Evolutionary conservation across 2,888 invertebrate genomes (phyloP), one percentile per base, ranked within the genome.

Genomic region (Hypena proboscidalis): DNA sequence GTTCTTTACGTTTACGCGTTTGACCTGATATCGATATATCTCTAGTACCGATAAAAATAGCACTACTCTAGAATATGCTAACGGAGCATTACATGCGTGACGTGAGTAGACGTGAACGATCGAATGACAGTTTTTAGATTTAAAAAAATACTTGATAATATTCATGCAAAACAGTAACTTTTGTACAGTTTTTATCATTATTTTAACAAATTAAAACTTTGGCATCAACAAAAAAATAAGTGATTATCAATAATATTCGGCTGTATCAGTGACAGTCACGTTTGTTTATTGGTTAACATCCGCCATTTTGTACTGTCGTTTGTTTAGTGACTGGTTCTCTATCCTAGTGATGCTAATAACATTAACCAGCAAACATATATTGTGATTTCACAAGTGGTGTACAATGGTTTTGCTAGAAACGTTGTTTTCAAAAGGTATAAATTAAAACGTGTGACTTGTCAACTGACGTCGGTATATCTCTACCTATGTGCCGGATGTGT

Each of bases 271-370:
- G 84, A 87, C 81, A 84, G 81, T 82, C 85, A 84, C 86, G 88
- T 89, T 89, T 90, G 89, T 88, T 90, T 90, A 87, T 90, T 89
- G 89, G 89, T 88, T 89, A 88, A 80, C 85, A 88, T 87, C 90
- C 90, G 90, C 90, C 90, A 90, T 90, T 90, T 90, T 90, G 90
- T 90, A 87, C 87, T 86, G 85, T 90, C 90, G 90, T 89, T 90
- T 90, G 89, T 90, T 88, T 89, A 90, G 86, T 88, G 89, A 87
- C 88, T 88, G 82, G 83, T 67, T 82, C 73, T 78, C 74, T 77
- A 80, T 78, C 76, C 62, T 77, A 84, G 83, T 84, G 85, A 85
- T 87, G 85, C 81, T 82, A 78, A 45, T 80, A 83, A 72, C 80
- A 74, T 78, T 83, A 74, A 71, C 68, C 74, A 68, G 70, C 72